Base-by-base conservation (phyloP, 2,113 vertebrate genomes). In the Anguilla japonica region DNA sequence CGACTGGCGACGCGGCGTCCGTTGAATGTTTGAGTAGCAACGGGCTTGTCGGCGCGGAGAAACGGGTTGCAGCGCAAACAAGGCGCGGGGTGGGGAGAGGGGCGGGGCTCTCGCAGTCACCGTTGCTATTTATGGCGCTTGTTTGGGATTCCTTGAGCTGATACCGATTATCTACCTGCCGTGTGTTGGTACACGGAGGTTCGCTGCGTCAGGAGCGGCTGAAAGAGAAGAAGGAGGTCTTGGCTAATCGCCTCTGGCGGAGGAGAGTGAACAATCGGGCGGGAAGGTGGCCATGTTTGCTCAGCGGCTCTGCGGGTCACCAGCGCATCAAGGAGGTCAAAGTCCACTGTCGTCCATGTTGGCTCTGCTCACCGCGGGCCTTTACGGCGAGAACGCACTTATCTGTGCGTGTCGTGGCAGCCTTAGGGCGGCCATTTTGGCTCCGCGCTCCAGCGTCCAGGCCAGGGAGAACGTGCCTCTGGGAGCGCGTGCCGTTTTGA, bases 1-100 rank as follows among this genome's bases (percentile, higher is more conserved):
- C 13, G 84, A 85, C 41, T n/a, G 13, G 29, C 16, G 78, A 39
- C 39, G 22, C 8, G 5, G 29, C n/a, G 40, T 84, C 67, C 43
- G 82, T 41, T 60, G 41, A 41, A 43, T 71, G 63, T 71, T 67
- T 84, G 67, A 84, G 60, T 22, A 41, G 29, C 60, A n/a, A 84
- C 60, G 9, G 16, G 83, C 60, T 41, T 26, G 83, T 26, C 71
- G 16, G 7, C 40, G 22, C 9, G 9, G 83, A 40, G 56, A 41
- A 83, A 40, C 46, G 18, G 50, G 50, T 83, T 41, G 53, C 8
- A 84, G 60, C 5, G 60, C 60, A 79, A 41, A 81, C 26, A 46
- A n/a, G 85, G 85, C 85, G 26, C 5, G 26, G 41, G 53, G 46
- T 79, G 79, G 40, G 2, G 67, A 13, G 50, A 8, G 63, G 22